These are phyloP conservation scores for Oreotrochilus melanogaster DNA, from an alignment of 2,113 vertebrate species.

Conservation along the genomic window DNA sequence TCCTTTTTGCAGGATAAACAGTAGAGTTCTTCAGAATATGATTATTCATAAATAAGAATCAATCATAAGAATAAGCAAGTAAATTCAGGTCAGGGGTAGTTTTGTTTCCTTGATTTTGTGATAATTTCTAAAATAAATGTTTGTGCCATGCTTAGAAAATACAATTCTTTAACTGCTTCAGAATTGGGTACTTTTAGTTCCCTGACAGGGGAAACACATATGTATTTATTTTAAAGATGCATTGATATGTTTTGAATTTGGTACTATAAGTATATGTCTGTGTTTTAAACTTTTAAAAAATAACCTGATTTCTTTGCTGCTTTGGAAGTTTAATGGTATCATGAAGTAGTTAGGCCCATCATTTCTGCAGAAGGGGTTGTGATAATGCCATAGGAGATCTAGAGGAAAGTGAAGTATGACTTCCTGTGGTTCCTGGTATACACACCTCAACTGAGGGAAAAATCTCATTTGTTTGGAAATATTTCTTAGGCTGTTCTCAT, in stretches of 20 bases:
- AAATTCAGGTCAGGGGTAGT: not conserved
- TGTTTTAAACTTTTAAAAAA: not conserved
- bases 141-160: not conserved
- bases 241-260: not conserved
- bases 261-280: not conserved
- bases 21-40: not conserved
- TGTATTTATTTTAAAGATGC: not conserved
- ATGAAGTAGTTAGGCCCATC: not conserved
- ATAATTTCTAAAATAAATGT: not conserved
- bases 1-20: not conserved
- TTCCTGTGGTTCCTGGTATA: not conserved
- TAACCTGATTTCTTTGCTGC: not conserved
- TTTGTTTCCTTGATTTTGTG: not conserved
- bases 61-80: not conserved
- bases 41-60: not conserved
- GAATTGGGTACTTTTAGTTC: not conserved
- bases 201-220: not conserved
- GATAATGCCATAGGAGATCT: not conserved
- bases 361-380: not conserved
- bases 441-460: not conserved
- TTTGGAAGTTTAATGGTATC: not conserved
- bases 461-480: not conserved
- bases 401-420: not conserved
- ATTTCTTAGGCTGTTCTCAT: not conserved
- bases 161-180: not conserved